Conservation (phyloP, 92 coral and sea anemone species). For the Palythoa heliodiscus region DNA sequence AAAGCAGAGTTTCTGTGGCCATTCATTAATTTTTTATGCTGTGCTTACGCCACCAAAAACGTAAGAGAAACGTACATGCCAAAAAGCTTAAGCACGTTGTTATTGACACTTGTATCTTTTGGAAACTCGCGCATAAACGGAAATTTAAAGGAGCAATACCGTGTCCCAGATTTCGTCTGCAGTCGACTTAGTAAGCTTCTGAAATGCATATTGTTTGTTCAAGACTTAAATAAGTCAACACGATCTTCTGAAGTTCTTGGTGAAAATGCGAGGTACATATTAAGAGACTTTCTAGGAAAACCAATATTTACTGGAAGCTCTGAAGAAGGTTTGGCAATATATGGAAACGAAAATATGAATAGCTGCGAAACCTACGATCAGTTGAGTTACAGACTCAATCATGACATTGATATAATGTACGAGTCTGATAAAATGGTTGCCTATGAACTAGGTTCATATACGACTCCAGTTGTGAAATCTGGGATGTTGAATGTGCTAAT, state of each 20-base stretch:
- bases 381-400: neutral
- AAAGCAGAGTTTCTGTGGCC: neutral
- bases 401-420: conserved; percentile 21
- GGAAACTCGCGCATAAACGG: neutral
- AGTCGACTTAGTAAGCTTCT: neutral
- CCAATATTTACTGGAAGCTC: conserved; percentile 33
- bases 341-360: conserved; percentile 2
- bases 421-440: conserved; percentile 22
- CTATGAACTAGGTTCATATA: neutral
- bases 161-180: neutral
- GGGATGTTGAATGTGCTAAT: conserved; percentile 22
- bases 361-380: neutral
- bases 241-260: conserved; percentile 22
- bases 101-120: neutral
- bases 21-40: conserved; percentile 9
- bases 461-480: neutral
- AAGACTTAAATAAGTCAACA: conserved; percentile 14
- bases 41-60: neutral
- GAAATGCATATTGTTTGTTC: conserved; percentile 22
- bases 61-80: neutral
- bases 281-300: conserved; percentile 8
- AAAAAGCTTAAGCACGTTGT: no score
- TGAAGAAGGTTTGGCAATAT: conserved; percentile 30
- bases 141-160: neutral
- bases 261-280: conserved; percentile 2